Percentiles rank a stretch among this genome's conserved stretches.
Evolutionary conservation across 2,888 invertebrate species (phyloP).

Genomic region (Scaptomyza polygonia): DNA sequence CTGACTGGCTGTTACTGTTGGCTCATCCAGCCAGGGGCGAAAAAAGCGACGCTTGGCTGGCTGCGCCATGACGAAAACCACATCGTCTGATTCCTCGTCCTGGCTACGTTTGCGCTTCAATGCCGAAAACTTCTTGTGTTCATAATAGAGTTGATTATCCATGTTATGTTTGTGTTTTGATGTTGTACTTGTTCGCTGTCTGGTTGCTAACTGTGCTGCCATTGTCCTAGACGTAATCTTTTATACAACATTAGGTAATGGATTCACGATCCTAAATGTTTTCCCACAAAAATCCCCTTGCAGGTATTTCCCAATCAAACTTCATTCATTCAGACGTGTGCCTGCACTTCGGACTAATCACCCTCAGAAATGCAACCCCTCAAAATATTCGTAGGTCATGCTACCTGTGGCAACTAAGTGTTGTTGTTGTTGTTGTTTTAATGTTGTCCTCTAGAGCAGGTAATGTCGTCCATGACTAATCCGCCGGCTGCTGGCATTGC

Average conservation of each 20-base stretch:
- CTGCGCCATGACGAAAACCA: conserved; percentile 55
- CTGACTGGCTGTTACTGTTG: neutral
- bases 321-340: conserved; percentile 69
- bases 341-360: conserved; percentile 57
- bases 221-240: conserved; percentile 49
- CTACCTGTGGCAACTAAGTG: conserved; percentile 33
- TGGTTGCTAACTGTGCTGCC: conserved; percentile 41
- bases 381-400: neutral
- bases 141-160: conserved; percentile 40
- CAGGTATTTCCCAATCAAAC: conserved; percentile 71
- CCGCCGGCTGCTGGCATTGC: conserved; percentile 49
- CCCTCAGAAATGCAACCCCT: conserved; percentile 5
- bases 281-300: conserved; percentile 56
- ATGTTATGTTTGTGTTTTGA: conserved; percentile 26
- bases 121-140: conserved; percentile 63
- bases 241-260: conserved; percentile 74
- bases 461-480: conserved; percentile 37
- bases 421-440: conserved; percentile 10
- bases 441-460: conserved; percentile 16
- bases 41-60: conserved; percentile 63
- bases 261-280: conserved; percentile 19
- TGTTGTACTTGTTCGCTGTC: conserved; percentile 40
- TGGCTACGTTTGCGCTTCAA: conserved; percentile 62
- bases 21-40: conserved; percentile 63
- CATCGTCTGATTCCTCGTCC: conserved; percentile 56